These are phyloP conservation scores for Elephas maximus DNA, from an alignment of 2,113 vertebrate genomes.

Conservation along the genomic window DNA sequence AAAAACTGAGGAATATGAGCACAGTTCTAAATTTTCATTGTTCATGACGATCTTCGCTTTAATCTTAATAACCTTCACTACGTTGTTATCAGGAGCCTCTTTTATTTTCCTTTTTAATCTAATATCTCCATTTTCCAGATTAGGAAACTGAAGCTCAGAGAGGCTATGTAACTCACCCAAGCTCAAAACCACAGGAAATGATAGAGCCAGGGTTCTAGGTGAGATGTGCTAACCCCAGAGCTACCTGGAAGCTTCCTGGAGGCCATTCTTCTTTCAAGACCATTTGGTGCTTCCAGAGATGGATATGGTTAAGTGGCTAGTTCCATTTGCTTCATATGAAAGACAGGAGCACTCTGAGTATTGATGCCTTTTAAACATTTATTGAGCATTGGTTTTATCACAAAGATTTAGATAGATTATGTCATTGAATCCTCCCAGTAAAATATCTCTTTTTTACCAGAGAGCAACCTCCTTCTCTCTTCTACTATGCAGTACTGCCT, in stretches of 20 bases:
- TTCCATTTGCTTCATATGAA: neutral
- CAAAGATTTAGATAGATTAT: neutral
- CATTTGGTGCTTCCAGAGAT: neutral
- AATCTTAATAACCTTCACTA: neutral
- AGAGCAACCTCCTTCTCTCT: neutral
- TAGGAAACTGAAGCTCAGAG: neutral
- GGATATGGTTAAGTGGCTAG: neutral
- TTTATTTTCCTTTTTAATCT: slow-evolving; percentile 1
- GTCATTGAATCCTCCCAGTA: neutral
- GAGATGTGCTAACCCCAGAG: neutral
- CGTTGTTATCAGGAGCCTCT: neutral
- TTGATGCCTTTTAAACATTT: neutral
- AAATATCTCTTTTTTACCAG: neutral
- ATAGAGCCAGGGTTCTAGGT: neutral
- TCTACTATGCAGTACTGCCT: neutral
- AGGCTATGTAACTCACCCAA: neutral
- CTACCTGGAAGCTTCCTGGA: neutral
- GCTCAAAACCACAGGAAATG: neutral
- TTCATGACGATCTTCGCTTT: neutral
- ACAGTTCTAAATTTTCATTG: neutral
- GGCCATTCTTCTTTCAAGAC: neutral
- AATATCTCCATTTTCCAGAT: neutral
- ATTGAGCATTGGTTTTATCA: neutral
- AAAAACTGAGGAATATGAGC: neutral
- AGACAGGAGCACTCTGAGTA: neutral